A percentile compares a stretch with the other conserved stretches of the same genome.
Evolutionary conservation across 1,140 invertebrate genomes (phyloP).

Genomic region (Metopolophium dirhodum): DNA sequence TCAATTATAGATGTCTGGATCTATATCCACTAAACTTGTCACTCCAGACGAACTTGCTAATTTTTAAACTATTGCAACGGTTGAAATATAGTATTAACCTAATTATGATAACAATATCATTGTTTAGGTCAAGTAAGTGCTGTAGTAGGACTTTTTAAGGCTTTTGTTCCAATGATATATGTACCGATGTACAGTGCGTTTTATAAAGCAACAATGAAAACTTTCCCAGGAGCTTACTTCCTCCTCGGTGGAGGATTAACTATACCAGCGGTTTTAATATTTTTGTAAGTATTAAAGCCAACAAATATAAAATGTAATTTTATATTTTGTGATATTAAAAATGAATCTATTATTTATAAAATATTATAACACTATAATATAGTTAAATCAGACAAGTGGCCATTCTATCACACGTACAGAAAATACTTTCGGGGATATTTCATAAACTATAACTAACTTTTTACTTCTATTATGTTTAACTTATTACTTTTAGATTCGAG

Average conservation of each 20-base stretch:
- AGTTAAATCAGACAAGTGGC: too few species aligned
- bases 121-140: constrained; percentile 36
- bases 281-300: constrained; percentile 70
- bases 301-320: neutral
- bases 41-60: constrained; percentile 75
- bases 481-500: too few species aligned
- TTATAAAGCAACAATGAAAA: constrained; percentile 74
- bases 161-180: constrained; percentile 78
- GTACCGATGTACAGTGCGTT: constrained; percentile 79
- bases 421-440: too few species aligned
- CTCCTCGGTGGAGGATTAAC: constrained; percentile 76
- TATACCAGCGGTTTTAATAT: constrained; percentile 76
- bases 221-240: constrained; percentile 79
- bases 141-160: constrained; percentile 65
- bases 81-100: neutral
- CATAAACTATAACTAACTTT: too few species aligned
- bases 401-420: too few species aligned
- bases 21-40: constrained; percentile 79
- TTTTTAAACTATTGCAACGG: constrained; percentile 56
- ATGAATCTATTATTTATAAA: too few species aligned
- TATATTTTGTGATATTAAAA: neutral
- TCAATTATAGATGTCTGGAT: constrained; percentile 69
- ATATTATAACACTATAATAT: too few species aligned
- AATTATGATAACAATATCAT: neutral
- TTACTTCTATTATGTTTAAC: too few species aligned